These are phyloP conservation scores for Pseudoips prasinana DNA, from an alignment of 2,888 invertebrate genomes.

Conservation along the genomic window DNA sequence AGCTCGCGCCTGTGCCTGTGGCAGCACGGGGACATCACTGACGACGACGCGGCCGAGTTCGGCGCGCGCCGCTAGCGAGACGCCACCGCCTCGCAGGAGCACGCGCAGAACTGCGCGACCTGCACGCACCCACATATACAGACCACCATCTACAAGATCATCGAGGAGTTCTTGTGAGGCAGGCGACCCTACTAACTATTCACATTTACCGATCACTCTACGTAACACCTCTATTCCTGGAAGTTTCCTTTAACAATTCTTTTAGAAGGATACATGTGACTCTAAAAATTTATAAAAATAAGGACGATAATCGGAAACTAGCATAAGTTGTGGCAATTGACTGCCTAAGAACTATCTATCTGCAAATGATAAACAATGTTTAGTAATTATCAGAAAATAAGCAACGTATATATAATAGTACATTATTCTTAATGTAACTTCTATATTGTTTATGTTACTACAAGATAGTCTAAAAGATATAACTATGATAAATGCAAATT, in stretches of 20 bases:
- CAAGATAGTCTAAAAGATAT: constrained; percentile 14
- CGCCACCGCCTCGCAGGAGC: constrained; percentile 44
- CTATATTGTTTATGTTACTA: constrained; percentile 17
- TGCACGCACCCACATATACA: constrained; percentile 52
- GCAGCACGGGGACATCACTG: constrained; percentile 99
- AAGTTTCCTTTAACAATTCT: no score
- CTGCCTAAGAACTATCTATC: constrained; percentile 31
- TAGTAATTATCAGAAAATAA: constrained; percentile 23
- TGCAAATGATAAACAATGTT: constrained; percentile 22
- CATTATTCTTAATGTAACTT: constrained; percentile 13
- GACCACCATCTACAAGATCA: constrained; percentile 42
- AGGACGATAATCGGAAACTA: no score
- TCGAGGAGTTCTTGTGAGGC: constrained; percentile 48
- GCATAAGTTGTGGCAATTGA: constrained; percentile 19
- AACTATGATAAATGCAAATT: constrained; percentile 21
- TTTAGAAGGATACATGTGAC: no score
- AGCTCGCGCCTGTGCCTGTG: constrained; percentile 94
- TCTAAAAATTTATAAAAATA: no score
- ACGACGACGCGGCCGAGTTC: constrained; percentile 89
- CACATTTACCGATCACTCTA: constrained; percentile 18
- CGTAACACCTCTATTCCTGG: constrained; percentile 14
- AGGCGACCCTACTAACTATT: background rate
- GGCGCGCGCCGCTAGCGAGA: constrained; percentile 71
- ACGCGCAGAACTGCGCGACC: constrained; percentile 47
- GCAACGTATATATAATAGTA: constrained; percentile 24